phyloP scores from a whole-genome alignment of 2,888 invertebrate species.

The Pteria penguin region DNA sequence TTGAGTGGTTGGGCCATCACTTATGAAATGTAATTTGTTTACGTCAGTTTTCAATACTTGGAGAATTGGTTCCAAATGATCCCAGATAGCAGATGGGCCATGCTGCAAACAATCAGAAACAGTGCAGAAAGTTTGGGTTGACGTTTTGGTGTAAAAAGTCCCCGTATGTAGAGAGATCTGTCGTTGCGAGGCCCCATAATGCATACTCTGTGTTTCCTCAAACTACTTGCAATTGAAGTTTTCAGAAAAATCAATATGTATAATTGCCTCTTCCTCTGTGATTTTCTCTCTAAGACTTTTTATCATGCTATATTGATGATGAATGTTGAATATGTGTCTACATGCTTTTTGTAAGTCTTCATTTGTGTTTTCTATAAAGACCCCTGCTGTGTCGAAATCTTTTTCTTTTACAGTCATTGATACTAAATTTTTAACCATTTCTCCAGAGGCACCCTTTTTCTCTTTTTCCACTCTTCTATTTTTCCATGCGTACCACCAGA shows the following conservation, averaged over 20 bases:
- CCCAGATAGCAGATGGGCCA: slow-evolving; percentile 77
- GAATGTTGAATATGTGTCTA: slow-evolving; percentile 29
- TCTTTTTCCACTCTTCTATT: slow-evolving; percentile 6
- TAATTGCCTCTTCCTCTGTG: slow-evolving; percentile 2
- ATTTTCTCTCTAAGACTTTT: slow-evolving; percentile 14
- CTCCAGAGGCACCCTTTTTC: background rate
- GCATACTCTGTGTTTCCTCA: slow-evolving; percentile 21
- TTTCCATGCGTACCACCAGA: slow-evolving; percentile 18
- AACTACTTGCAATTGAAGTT: slow-evolving; percentile 34
- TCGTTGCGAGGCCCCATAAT: slow-evolving; percentile 19
- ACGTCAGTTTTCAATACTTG: slow-evolving; percentile 16
- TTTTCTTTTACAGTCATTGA: slow-evolving; percentile 14
- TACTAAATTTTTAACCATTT: slow-evolving; percentile 5
- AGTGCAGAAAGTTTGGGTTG: slow-evolving; percentile 59
- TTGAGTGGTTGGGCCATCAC: slow-evolving; percentile 77
- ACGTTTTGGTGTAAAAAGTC: background rate
- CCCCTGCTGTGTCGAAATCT: background rate
- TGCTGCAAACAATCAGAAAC: slow-evolving; percentile 71
- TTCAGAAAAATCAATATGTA: slow-evolving; percentile 36
- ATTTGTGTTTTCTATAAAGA: slow-evolving; percentile 12
- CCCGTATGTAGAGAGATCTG: slow-evolving; percentile 33
- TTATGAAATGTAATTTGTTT: slow-evolving; percentile 57
- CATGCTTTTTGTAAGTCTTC: slow-evolving; percentile 8
- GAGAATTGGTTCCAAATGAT: slow-evolving; percentile 74
- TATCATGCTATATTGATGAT: slow-evolving; percentile 15